Conservation (phyloP, 2,113 vertebrate genomes). For the Anser cygnoides region DNA sequence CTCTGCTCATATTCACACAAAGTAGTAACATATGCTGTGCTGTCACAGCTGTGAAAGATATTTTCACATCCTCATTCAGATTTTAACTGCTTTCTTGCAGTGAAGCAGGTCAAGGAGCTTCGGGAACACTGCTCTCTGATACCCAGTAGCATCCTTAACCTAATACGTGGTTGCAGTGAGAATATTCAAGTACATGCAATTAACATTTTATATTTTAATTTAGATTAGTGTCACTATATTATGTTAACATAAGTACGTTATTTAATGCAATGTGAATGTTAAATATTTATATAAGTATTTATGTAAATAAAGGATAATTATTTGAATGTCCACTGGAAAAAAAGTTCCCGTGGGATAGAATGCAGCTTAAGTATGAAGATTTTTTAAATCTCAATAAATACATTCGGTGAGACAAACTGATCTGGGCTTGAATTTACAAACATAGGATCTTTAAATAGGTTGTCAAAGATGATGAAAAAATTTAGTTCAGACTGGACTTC, state of each 20-base stretch:
- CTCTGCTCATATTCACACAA: conserved; percentile 49
- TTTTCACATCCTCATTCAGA: neutral
- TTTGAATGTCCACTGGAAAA: neutral
- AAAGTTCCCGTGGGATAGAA: neutral
- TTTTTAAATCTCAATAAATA: neutral
- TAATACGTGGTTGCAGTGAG: neutral
- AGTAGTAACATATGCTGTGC: conserved; percentile 33
- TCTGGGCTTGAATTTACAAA: neutral
- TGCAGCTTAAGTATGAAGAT: neutral
- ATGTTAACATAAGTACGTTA: neutral
- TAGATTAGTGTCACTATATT: neutral
- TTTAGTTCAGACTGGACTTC: neutral
- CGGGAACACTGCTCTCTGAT: neutral
- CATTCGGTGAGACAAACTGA: neutral
- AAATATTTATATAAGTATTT: neutral
- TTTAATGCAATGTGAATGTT: neutral
- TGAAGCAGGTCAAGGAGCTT: neutral
- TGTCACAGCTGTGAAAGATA: conserved; percentile 50
- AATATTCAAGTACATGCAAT: neutral
- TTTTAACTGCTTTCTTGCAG: conserved; percentile 11
- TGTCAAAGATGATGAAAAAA: conserved; percentile 8
- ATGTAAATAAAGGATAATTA: neutral
- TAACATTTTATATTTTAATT: neutral
- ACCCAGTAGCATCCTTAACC: neutral
- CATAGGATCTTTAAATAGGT: neutral